Evolutionary conservation across 1,140 invertebrate genomes (phyloP), one percentile per base, ranked within the genome.

Genomic region (Drosophila burlai): DNA sequence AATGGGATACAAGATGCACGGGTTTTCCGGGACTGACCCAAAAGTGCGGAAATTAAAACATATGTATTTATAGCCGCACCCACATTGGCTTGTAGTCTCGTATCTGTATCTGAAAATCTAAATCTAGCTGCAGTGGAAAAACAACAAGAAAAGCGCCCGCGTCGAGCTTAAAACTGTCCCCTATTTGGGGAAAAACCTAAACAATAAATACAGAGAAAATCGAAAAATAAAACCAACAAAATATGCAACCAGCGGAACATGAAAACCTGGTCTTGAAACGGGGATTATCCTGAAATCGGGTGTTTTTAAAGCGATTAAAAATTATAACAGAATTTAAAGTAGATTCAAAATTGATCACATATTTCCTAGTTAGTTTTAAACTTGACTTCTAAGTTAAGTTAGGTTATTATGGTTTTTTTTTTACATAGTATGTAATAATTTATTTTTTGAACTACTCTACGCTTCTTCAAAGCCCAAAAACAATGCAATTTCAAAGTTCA

Each of bases 41-140:
- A 90, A 90, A 90, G 71, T 90, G 85, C 85, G 85, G 85, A 90
- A 90, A 90, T 90, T 90, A 90, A 90, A 90, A 90, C 85, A 90
- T 90, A 90, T 90, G 85, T 90, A 90, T 90, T 90, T 90, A 90
- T 90, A 77, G 85, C 85, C 64, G 38, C 67, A 83, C 15, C 24
- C 84, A 87, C 78, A 82, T 79, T 72, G 50, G 16, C 69, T 38
- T 42, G 67, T 60, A 49, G 47, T 73, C 62, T 50, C 55, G 49
- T 83, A 76, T 80, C 75, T 50, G 16, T 43, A 59, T 60, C 29
- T 59, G 52, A 21, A 45, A 42, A 69, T 72, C 46, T 47, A 42
- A 54, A 74, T 57, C 63, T 66, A 71, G 65, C 52, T 83, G 55
- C 45, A 76, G 42, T 34, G 43, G 34, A 8, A 62, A 18, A 58